These are phyloP conservation scores for Centropyge bicolor DNA, from an alignment of 2,797 vertebrate genomes.

Conservation along the genomic window DNA sequence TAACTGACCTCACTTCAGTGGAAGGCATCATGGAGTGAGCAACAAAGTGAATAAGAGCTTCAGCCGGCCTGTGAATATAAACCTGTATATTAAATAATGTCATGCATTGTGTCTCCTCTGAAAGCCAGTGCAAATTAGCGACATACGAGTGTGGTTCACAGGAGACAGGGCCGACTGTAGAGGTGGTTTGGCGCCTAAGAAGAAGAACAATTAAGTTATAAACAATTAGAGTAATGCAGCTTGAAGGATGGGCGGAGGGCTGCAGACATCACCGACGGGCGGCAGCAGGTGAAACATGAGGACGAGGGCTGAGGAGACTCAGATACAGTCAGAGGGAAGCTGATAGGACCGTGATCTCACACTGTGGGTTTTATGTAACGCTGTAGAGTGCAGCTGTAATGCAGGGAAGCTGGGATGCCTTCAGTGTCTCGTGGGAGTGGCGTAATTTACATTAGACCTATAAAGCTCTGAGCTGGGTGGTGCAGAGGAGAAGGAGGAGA, in stretches of 20 bases:
- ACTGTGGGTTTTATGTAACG: conserved; percentile 51
- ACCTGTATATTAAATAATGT: conserved; percentile 3
- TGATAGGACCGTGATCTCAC: conserved; percentile 42
- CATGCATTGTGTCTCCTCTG: not conserved
- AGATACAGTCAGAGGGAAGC: conserved; percentile 41
- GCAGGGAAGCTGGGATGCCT: conserved; percentile 44
- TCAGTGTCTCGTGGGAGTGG: conserved; percentile 49
- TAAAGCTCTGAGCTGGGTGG: conserved; percentile 29
- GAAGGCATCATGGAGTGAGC: too few relatives aligned
- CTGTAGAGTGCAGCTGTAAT: conserved; percentile 40
- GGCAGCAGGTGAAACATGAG: conserved; percentile 45
- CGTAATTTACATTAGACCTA: conserved; percentile 67
- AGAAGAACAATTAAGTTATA: conserved; percentile 42
- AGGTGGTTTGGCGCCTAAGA: conserved; percentile 34
- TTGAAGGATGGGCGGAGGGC: not conserved
- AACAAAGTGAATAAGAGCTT: not conserved
- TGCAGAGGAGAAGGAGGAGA: not conserved
- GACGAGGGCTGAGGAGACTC: conserved; percentile 17
- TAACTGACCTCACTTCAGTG: too few relatives aligned
- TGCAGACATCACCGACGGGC: conserved; percentile 3
- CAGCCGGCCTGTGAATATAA: not conserved
- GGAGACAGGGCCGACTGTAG: not conserved
- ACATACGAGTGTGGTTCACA: not conserved
- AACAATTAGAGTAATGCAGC: conserved; percentile 12
- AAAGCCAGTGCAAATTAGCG: conserved; percentile 7